These are phyloP conservation scores for Myotis daubentonii DNA, from an alignment of 2,797 vertebrate species.

Conservation along the genomic window DNA sequence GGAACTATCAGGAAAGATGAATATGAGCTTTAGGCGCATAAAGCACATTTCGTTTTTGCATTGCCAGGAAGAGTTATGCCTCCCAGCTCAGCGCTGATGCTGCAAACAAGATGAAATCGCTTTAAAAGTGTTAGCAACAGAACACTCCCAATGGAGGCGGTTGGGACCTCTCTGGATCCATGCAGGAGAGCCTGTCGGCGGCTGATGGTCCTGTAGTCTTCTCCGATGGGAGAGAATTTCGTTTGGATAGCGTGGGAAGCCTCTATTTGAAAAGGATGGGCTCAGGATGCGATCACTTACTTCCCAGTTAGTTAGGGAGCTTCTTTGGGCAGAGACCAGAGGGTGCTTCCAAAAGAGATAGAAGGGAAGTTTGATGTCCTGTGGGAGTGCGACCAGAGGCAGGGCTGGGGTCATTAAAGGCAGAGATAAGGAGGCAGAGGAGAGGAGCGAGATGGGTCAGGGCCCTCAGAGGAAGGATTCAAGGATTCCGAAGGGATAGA, in stretches of 20 bases:
- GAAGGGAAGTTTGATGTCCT: conserved; percentile 60
- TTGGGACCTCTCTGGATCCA: background rate
- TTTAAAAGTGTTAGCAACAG: background rate
- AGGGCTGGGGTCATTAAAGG: conserved; percentile 48
- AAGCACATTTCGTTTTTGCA: background rate
- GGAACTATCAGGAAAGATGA: background rate
- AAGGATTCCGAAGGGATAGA: background rate
- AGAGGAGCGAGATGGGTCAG: background rate
- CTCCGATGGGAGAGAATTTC: background rate
- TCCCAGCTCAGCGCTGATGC: conserved; percentile 34
- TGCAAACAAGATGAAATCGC: background rate
- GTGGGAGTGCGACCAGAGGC: background rate
- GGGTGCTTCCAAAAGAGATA: conserved; percentile 20
- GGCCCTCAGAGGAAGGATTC: background rate
- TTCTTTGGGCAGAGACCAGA: conserved; percentile 16
- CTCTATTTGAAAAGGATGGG: background rate
- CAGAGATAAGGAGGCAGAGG: background rate
- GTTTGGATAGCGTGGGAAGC: background rate
- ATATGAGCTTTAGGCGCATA: background rate
- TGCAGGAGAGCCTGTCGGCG: background rate
- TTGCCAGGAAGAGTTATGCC: background rate
- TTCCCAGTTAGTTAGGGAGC: background rate
- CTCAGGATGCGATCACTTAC: background rate
- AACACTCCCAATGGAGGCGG: background rate
- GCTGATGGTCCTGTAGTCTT: background rate